These are phyloP conservation scores for Acleris laterana DNA, from an alignment of 2,888 invertebrate species.

Conservation along the genomic window DNA sequence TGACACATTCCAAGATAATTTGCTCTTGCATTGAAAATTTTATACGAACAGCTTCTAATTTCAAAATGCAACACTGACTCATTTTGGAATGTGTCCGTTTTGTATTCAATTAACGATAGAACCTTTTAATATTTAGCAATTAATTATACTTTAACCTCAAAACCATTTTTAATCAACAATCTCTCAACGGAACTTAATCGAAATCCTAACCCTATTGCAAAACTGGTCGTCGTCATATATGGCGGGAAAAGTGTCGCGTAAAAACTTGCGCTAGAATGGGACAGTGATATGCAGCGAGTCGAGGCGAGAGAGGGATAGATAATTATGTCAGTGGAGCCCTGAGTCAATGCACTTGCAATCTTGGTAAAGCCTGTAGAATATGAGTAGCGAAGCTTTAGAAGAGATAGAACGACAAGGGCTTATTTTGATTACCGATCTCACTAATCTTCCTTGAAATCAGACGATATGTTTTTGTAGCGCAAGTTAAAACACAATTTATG, in stretches of 20 bases:
- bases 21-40: too few species aligned
- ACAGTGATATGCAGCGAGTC: conserved; percentile 43
- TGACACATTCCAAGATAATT: too few species aligned
- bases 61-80: too few species aligned
- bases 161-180: not conserved
- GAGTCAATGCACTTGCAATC: conserved; percentile 68
- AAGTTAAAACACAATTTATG: too few species aligned
- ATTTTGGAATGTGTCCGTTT: too few species aligned
- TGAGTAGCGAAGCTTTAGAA: not conserved
- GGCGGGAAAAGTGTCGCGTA: conserved; percentile 69
- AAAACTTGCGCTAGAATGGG: conserved; percentile 59
- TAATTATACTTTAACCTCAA: too few species aligned
- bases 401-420: not conserved
- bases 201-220: conserved; percentile 52
- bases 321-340: conserved; percentile 75
- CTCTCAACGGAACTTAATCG: conserved; percentile 36
- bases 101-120: too few species aligned
- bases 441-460: too few species aligned
- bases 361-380: conserved; percentile 34
- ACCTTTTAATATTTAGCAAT: too few species aligned
- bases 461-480: too few species aligned
- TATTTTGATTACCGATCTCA: too few species aligned
- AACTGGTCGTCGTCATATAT: conserved; percentile 65
- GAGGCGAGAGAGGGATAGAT: conserved; percentile 53
- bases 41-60: too few species aligned